phyloP scores from a whole-genome alignment of 2,888 invertebrate species.

The Eupithecia vulgata region DNA sequence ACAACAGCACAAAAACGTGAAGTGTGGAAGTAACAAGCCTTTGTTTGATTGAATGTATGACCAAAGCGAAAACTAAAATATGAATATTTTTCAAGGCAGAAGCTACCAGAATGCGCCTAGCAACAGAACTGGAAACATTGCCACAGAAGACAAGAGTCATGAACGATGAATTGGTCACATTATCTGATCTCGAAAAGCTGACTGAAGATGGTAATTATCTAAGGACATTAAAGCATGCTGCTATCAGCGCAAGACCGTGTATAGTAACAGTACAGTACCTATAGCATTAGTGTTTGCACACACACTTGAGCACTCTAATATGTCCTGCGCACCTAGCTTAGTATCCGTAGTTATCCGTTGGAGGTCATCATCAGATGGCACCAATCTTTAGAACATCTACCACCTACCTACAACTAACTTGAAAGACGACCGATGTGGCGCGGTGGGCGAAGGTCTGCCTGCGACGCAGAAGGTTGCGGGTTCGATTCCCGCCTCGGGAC shows the following conservation, averaged over 20 bases:
- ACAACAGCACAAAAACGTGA: background rate
- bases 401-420: too few species aligned
- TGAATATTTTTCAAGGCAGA: constrained; percentile 60
- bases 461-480: too few species aligned
- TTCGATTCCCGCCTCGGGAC: too few species aligned
- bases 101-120: constrained; percentile 76
- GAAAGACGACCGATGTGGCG: too few species aligned
- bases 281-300: too few species aligned
- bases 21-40: background rate
- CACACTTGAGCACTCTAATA: too few species aligned
- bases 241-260: background rate
- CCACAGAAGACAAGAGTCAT: constrained; percentile 87
- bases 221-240: background rate
- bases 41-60: background rate
- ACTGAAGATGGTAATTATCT: constrained; percentile 74
- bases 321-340: too few species aligned
- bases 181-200: constrained; percentile 85
- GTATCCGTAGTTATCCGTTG: too few species aligned
- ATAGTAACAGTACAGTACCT: too few species aligned
- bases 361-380: too few species aligned
- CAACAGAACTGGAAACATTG: constrained; percentile 85
- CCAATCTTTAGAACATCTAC: too few species aligned
- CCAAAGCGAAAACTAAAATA: background rate
- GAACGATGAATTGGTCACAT: constrained; percentile 85
- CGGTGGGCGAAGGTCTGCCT: too few species aligned